A percentile compares a stretch with the other conserved stretches of the same genome.
phyloP scores from a whole-genome alignment of 2,797 vertebrate species.

The Lates japonicus region DNA sequence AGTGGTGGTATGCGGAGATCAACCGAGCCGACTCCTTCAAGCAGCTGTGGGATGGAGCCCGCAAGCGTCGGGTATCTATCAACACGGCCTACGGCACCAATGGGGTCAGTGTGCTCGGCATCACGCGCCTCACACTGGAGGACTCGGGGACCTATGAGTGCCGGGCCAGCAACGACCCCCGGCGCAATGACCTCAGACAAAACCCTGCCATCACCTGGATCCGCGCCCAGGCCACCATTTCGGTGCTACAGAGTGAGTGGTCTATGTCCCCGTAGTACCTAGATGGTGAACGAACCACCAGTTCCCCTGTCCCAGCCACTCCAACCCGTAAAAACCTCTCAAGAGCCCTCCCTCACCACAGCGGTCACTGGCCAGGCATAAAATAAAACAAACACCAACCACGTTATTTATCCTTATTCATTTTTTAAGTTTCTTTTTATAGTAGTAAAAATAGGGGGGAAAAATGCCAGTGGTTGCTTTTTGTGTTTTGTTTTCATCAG shows the following conservation, averaged over 20 bases:
- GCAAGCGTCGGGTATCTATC: constrained; percentile 96
- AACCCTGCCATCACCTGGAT: constrained; percentile 99
- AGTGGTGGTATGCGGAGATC: constrained; percentile 99
- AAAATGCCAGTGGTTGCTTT: constrained; percentile 32
- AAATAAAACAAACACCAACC: constrained; percentile 38
- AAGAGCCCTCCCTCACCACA: constrained; percentile 36
- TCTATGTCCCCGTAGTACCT: constrained; percentile 91
- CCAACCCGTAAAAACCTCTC: constrained; percentile 40
- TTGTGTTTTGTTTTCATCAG: constrained; percentile 41
- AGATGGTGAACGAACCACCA: constrained; percentile 83
- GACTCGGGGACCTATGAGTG: constrained; percentile 99
- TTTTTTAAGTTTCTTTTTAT: constrained; percentile 6
- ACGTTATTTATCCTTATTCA: constrained; percentile 21
- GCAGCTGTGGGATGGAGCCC: constrained; percentile 98
- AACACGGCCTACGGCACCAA: constrained; percentile 96
- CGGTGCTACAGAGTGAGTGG: constrained; percentile 99
- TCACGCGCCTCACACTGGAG: constrained; percentile 96
- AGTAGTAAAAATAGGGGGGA: neutral
- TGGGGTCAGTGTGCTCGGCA: constrained; percentile 96
- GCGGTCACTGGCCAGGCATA: constrained; percentile 36
- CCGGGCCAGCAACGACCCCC: constrained; percentile 98
- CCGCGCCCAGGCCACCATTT: constrained; percentile 99
- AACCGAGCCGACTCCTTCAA: constrained; percentile 99
- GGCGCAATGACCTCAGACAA: constrained; percentile 97
- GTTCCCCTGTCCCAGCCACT: constrained; percentile 52